phyloP scores from a whole-genome alignment of 2,888 invertebrate species.

The Chaitophorus viminalis region DNA sequence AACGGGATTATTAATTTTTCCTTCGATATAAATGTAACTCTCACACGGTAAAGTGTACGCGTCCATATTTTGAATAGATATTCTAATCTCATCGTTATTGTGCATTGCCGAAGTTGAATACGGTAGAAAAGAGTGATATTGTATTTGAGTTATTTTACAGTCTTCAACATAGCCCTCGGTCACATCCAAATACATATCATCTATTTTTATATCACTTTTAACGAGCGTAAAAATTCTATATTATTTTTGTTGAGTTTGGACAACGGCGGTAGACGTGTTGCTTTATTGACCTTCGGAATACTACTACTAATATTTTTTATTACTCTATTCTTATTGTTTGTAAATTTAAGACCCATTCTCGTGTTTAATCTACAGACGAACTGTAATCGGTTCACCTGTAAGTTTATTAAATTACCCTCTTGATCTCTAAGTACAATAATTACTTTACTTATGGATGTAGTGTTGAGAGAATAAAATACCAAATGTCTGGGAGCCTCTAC shows the following conservation, averaged over 20 bases:
- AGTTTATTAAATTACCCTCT: no score
- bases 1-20: no score
- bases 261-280: background rate
- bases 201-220: background rate
- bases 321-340: background rate
- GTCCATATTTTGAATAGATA: conserved; percentile 6
- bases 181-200: background rate
- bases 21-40: no score
- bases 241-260: background rate
- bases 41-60: background rate
- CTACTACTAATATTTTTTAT: background rate
- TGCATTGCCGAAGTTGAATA: background rate
- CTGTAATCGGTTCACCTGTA: no score
- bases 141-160: background rate
- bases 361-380: no score
- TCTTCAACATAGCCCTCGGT: background rate
- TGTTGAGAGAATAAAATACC: no score
- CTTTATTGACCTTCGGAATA: background rate
- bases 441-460: no score
- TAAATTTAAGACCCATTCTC: background rate
- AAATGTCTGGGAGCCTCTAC: no score
- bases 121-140: background rate
- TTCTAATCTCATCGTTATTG: background rate
- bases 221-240: background rate
- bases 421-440: no score